phyloP scores from a whole-genome alignment of 2,797 vertebrate genomes.

The Sebastes steindachneri region DNA sequence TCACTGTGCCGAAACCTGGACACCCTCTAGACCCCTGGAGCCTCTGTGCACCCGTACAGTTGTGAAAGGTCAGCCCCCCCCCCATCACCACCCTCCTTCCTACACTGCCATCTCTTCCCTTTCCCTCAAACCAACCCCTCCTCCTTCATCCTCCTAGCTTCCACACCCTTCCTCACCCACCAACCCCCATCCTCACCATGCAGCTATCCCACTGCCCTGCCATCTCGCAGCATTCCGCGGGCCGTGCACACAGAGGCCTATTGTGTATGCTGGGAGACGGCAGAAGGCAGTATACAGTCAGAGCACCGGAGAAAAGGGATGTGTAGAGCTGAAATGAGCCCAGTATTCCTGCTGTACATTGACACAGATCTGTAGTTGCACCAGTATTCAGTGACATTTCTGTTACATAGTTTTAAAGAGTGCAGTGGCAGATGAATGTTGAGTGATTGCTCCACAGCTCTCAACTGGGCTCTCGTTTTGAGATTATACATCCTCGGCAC shows the following conservation, averaged over 20 bases:
- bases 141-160: conserved; percentile 66
- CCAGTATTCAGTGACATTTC: neutral
- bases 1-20: conserved; percentile 80
- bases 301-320: conserved; percentile 66
- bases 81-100: conserved; percentile 55
- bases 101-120: conserved; percentile 72
- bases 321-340: conserved; percentile 56
- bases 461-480: neutral
- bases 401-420: neutral
- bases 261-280: conserved; percentile 79
- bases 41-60: conserved; percentile 79
- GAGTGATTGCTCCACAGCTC: conserved; percentile 18
- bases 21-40: conserved; percentile 88
- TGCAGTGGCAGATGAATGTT: conserved; percentile 11
- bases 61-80: conserved; percentile 49
- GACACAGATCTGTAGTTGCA: conserved; percentile 2
- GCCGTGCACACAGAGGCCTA: conserved; percentile 86
- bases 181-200: conserved; percentile 83
- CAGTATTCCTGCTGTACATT: conserved; percentile 42
- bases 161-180: conserved; percentile 80
- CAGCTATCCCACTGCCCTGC: conserved; percentile 85
- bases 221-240: conserved; percentile 87
- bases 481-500: neutral
- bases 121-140: conserved; percentile 53
- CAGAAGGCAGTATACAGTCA: conserved; percentile 77